Conservation (phyloP, 2,888 invertebrate genomes). For the Leptopilina drosophilae region DNA sequence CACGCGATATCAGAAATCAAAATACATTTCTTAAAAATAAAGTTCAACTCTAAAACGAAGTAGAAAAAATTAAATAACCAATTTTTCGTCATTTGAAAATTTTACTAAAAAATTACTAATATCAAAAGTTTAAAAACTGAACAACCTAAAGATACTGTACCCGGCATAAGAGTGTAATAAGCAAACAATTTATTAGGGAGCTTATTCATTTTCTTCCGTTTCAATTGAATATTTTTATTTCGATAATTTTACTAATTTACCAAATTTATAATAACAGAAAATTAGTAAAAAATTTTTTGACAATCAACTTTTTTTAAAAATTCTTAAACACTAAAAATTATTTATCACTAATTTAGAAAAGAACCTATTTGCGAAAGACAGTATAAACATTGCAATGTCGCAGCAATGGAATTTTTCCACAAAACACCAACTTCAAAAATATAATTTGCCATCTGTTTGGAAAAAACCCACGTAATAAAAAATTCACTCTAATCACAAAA, state of each 20-base stretch:
- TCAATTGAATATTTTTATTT: too few relatives aligned
- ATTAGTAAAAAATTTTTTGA: neutral
- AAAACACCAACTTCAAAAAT: conserved; percentile 1
- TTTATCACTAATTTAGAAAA: too few relatives aligned
- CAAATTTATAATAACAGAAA: too few relatives aligned
- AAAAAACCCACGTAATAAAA: neutral
- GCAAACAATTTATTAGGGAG: neutral
- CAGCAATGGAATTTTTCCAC: conserved; percentile 31
- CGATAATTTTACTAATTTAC: too few relatives aligned
- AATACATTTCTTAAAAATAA: neutral
- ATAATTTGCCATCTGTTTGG: neutral
- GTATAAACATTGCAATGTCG: conserved; percentile 35
- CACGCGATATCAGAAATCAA: neutral
- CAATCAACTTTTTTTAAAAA: neutral
- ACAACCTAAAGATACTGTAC: too few relatives aligned
- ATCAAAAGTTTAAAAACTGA: too few relatives aligned
- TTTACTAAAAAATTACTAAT: too few relatives aligned
- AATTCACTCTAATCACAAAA: neutral
- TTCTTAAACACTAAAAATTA: too few relatives aligned
- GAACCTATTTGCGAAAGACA: too few relatives aligned
- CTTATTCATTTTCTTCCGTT: neutral
- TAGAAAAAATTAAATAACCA: neutral
- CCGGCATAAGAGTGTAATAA: neutral
- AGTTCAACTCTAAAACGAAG: neutral
- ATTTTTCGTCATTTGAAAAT: neutral